Conservation (phyloP, 2,888 invertebrate species). For the Nomada fucata region DNA sequence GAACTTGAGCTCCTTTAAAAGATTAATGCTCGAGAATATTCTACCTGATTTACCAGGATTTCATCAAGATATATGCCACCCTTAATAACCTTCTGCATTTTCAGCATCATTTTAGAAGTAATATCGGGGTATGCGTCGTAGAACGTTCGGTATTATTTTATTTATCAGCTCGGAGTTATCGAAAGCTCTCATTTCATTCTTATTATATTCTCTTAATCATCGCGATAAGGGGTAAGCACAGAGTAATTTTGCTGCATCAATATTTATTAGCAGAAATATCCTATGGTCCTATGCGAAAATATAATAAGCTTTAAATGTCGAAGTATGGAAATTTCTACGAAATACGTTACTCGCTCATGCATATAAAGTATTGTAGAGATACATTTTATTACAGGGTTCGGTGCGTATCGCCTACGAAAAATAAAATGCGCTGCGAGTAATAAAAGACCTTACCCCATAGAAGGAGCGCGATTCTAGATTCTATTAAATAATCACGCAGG, state of each 20-base stretch:
- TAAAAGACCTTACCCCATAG: no score
- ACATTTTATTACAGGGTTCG: no score
- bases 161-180: neutral
- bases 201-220: neutral
- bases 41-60: neutral
- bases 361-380: no score
- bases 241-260: neutral
- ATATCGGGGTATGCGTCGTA: neutral
- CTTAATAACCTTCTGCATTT: neutral
- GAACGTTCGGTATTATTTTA: neutral
- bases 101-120: neutral
- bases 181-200: slow-evolving; percentile 2
- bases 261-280: neutral
- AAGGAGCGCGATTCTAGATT: no score
- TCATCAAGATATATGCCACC: neutral
- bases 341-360: no score
- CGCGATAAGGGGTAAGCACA: neutral
- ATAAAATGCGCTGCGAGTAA: no score
- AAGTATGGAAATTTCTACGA: no score
- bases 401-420: no score
- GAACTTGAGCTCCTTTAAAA: slow-evolving; percentile 8
- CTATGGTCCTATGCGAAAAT: neutral
- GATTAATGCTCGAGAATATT: slow-evolving; percentile 10
- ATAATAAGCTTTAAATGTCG: neutral
- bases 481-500: no score